phyloP scores from a whole-genome alignment of 2,888 invertebrate genomes.

The Nemapogon koenigi region DNA sequence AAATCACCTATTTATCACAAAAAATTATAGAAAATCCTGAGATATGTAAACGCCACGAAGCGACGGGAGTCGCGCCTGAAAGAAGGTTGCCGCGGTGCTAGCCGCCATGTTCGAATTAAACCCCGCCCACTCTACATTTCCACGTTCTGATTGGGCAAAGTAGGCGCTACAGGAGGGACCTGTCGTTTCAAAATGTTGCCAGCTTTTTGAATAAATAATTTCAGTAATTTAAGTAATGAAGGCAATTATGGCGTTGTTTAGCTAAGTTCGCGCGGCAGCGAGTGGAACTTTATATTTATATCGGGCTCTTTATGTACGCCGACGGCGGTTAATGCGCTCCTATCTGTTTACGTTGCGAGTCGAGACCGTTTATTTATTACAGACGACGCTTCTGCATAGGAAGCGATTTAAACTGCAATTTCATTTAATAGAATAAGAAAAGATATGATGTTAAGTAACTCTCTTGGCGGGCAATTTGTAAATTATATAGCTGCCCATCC shows the following conservation, averaged over 20 bases:
- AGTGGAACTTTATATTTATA: conserved; percentile 65
- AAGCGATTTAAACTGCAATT: conserved; percentile 61
- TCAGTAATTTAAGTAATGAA: conserved; percentile 67
- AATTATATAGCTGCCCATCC: too few species aligned
- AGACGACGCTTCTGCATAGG: conserved; percentile 46
- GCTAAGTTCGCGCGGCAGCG: conserved; percentile 63
- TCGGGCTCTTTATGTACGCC: conserved; percentile 63
- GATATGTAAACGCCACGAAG: conserved; percentile 6
- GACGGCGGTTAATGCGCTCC: conserved; percentile 62
- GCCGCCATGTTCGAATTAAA: conserved; percentile 54
- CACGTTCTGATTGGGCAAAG: conserved; percentile 34
- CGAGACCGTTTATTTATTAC: conserved; percentile 53
- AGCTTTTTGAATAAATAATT: conserved; percentile 67
- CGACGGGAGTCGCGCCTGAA: conserved; percentile 8
- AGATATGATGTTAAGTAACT: conserved; percentile 9
- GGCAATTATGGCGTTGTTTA: conserved; percentile 67
- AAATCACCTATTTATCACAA: too few species aligned
- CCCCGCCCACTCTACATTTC: conserved; percentile 32
- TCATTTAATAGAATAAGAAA: conserved; percentile 17
- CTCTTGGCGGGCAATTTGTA: too few species aligned
- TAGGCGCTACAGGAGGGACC: conserved; percentile 31
- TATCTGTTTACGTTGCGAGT: conserved; percentile 60
- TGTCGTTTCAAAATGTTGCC: conserved; percentile 54
- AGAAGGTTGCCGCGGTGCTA: conserved; percentile 21
- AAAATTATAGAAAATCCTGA: conserved; percentile 2